A percentile compares a stretch with the other conserved stretches of the same genome.
phyloP scores from a whole-genome alignment of 2,113 vertebrate genomes.

The Trematocara variabile region DNA sequence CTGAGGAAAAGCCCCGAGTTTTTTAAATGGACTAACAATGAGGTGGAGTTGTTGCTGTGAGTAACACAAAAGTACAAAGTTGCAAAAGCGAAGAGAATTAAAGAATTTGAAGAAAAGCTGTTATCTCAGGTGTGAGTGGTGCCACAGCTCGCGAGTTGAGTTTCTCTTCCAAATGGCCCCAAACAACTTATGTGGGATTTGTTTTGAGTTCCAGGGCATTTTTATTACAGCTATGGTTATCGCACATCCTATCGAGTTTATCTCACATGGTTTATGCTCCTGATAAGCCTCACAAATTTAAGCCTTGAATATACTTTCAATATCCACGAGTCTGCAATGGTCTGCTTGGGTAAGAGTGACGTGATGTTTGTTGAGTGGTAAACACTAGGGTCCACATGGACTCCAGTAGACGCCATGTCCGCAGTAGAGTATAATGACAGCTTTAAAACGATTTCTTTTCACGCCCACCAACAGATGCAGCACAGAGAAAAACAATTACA shows the following conservation, averaged over 20 bases:
- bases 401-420: not conserved
- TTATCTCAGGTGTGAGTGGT: not conserved
- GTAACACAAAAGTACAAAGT: not conserved
- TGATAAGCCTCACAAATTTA: not conserved
- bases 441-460: not conserved
- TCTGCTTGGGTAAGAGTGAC: not conserved
- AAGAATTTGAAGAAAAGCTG: not conserved
- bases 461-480: not conserved
- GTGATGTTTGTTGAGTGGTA: not conserved
- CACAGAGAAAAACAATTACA: not conserved
- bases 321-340: not conserved
- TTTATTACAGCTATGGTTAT: not conserved
- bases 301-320: not conserved
- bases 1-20: not conserved
- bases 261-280: not conserved
- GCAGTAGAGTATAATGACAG: not conserved
- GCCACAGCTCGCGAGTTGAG: not conserved
- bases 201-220: not conserved
- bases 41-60: not conserved
- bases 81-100: not conserved
- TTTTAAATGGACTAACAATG: not conserved
- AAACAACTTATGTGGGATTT: not conserved
- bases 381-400: not conserved
- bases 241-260: not conserved
- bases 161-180: not conserved